These are phyloP conservation scores for Sciurus carolinensis DNA, from an alignment of 2,797 vertebrate genomes.

Conservation along the genomic window DNA sequence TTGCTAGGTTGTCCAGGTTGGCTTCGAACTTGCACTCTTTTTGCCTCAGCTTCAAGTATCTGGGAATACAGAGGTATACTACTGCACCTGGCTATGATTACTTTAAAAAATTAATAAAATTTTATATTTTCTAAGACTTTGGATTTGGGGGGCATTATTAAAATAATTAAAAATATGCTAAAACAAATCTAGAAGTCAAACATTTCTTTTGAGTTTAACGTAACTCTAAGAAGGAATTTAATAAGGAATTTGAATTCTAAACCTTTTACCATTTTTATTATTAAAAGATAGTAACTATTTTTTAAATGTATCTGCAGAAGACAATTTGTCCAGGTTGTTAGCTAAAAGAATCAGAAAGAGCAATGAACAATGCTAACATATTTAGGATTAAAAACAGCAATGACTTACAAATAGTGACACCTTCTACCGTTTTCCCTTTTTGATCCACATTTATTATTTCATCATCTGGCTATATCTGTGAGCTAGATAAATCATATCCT, in stretches of 20 bases:
- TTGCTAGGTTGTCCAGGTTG: no score
- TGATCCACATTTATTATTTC: background rate
- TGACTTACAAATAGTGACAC: background rate
- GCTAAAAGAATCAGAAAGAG: conserved; percentile 48
- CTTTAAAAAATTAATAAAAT: conserved; percentile 33
- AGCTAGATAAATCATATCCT: background rate
- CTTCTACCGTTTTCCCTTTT: conserved; percentile 20
- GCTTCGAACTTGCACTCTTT: no score
- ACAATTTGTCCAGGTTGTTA: background rate
- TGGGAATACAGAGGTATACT: no score
- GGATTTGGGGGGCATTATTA: conserved; percentile 36
- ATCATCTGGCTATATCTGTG: background rate
- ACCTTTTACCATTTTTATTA: background rate
- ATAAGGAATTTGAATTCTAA: background rate
- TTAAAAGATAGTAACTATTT: background rate
- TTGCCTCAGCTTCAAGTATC: no score
- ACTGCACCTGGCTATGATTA: background rate
- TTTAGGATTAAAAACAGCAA: conserved; percentile 50
- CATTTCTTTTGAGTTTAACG: conserved; percentile 6
- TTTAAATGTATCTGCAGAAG: background rate
- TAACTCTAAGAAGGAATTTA: conserved; percentile 43
- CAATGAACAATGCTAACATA: background rate
- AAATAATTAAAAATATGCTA: conserved; percentile 29
- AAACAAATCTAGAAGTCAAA: conserved; percentile 35
- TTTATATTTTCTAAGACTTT: conserved; percentile 13